Evolutionary conservation across 2,888 invertebrate genomes (phyloP), one percentile per base, ranked within the genome.

Genomic region (Muscina levida): DNA sequence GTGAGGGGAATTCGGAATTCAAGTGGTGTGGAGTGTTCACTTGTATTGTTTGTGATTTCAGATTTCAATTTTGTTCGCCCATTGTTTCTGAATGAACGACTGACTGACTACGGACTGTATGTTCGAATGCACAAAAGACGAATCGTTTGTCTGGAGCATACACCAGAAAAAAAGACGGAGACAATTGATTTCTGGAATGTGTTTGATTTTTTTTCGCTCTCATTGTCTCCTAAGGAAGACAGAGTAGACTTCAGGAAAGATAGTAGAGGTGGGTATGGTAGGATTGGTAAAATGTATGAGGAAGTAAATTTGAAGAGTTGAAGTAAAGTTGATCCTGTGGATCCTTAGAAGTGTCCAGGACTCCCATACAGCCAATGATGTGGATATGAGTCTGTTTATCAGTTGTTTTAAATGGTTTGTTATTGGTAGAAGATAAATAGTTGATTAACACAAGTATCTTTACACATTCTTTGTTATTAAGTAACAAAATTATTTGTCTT

Each of bases 101-200:
- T 59, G 39, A 19, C 19, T 42, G 62, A 1, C n/a, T 59, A 37
- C 8, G 37, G 37, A 59, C 24, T 31, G 59, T 26, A 24, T 13
- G 5, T 22, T 46, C 24, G 24, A 65, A 24, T n/a, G n/a, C 24
- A 44, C 65, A 65, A 46, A 46, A 65, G 44, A 65, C 62, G 44
- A 62, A 62, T 44, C 62, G 44, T 48, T 48, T 46, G 31, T 71
- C 53, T 62, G 15, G 17, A 2, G 37, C 26, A 68, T 44, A 42
- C 22, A 62, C 19, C 11, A n/a, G n/a, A n/a, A n/a, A n/a, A n/a
- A n/a, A n/a, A n/a, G n/a, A n/a, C n/a, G 62, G 19, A 68, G 24
- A 53, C 72, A 65, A 73, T 70, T 65, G 53, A 70, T 65, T 56
- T 62, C 19, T n/a, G n/a, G n/a, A n/a, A n/a, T n/a, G n/a, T n/a